These are phyloP conservation scores for Drosophila murphyi DNA, from an alignment of 1,140 invertebrate genomes.

Conservation along the genomic window DNA sequence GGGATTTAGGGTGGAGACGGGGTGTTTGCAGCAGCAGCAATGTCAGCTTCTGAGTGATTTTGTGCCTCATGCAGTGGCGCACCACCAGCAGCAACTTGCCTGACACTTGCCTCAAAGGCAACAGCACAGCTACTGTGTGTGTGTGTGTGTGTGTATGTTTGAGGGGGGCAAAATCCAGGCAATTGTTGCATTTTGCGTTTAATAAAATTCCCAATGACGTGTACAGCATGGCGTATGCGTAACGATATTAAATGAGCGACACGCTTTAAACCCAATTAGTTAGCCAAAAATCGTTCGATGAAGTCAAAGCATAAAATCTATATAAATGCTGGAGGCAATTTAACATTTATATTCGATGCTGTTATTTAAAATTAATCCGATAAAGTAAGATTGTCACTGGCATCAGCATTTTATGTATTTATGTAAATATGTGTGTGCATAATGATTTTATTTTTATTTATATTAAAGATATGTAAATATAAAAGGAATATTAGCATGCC, in stretches of 20 bases:
- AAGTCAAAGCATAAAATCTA: background rate
- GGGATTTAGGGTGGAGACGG: background rate
- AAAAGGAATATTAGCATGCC: too few relatives aligned
- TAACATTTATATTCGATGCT: too few relatives aligned
- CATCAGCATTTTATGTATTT: too few relatives aligned
- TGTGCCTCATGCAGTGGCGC: constrained; percentile 46
- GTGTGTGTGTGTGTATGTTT: background rate
- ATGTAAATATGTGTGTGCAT: too few relatives aligned
- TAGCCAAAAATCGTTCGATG: background rate
- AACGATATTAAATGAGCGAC: constrained; percentile 20
- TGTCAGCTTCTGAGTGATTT: constrained; percentile 44
- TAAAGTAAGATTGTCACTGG: too few relatives aligned
- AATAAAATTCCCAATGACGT: constrained; percentile 68
- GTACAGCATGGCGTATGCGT: constrained; percentile 66
- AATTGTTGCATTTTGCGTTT: constrained; percentile 64
- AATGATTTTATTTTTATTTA: too few relatives aligned
- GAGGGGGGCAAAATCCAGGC: background rate
- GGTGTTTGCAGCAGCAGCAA: background rate
- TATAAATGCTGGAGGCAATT: background rate
- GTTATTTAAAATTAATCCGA: too few relatives aligned
- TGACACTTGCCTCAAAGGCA: constrained; percentile 12
- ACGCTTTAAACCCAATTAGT: constrained; percentile 16
- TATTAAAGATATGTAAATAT: too few relatives aligned
- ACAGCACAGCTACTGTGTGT: background rate
- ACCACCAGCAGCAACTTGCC: constrained; percentile 33